Percentiles rank a stretch among this genome's conserved stretches.
phyloP scores from a whole-genome alignment of 2,888 invertebrate genomes.

The Myathropa florea region DNA sequence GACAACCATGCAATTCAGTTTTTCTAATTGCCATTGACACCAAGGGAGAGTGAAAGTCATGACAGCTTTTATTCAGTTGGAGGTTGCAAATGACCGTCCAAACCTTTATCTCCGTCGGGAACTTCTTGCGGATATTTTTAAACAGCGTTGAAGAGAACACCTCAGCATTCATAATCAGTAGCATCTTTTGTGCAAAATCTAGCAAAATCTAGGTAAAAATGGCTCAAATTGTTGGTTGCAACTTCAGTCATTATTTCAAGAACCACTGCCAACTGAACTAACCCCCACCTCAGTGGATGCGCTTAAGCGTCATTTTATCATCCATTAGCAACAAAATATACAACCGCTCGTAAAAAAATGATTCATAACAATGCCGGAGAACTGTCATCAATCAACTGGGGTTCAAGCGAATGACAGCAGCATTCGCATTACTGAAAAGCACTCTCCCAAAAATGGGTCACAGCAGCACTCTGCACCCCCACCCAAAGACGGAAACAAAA shows the following conservation, averaged over 20 bases:
- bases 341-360: background rate
- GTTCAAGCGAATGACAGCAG: background rate
- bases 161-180: too few species aligned
- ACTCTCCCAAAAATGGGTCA: background rate
- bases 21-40: too few species aligned
- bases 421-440: background rate
- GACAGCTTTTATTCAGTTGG: too few species aligned
- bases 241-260: background rate
- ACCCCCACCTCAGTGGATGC: background rate
- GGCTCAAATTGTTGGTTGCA: too few species aligned
- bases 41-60: too few species aligned
- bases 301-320: background rate
- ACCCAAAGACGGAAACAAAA: background rate
- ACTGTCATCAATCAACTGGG: background rate
- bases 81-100: too few species aligned
- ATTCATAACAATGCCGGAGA: background rate
- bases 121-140: too few species aligned
- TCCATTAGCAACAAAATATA: background rate
- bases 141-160: too few species aligned
- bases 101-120: too few species aligned
- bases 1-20: too few species aligned
- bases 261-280: background rate
- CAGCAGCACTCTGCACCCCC: background rate
- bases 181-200: too few species aligned
- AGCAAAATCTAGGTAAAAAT: too few species aligned